Base-by-base conservation (phyloP, 2,888 invertebrate genomes). In the Cerceris rybyensis region DNA sequence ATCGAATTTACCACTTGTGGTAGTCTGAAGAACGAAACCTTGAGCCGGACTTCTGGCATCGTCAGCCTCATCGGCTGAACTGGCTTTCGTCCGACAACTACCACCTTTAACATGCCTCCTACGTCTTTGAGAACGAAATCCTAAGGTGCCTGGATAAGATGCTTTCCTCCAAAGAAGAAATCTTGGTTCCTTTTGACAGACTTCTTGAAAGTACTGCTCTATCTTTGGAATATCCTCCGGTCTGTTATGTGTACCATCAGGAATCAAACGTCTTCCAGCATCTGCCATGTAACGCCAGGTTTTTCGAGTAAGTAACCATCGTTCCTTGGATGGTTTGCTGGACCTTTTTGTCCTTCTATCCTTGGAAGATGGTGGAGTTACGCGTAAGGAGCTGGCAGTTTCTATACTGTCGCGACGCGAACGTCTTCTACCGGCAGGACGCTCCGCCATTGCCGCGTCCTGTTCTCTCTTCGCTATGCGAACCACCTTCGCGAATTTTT, bases 261-360 rank as follows among this genome's bases (percentile, higher is more conserved):
- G 97, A 72, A 97, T 95, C 65, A 98, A 94, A 89, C 96, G 96
- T 75, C 96, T 95, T 58, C 97, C 97, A 43, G 97, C 97, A 87
- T 97, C 97, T n/a, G 97, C 95, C 97, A 98, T 98, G 92, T 97
- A 97, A 87, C 97, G 94, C 97, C 97, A 97, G 61, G 97, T 97
- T 93, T 98, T 97, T 75, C 97, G 94, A 58, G 97, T 97, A 75
- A 97, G 94, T 76, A 97, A 94, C 97, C 97, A 98, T 92, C 97
- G 94, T 92, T 97, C 97, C 90, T 96, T 96, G 65, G 92, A 90
- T 0, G 94, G 94, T 78, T 94, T 94, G 90, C 94, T 94, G 87
- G 94, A 93, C 65, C 94, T 93, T 85, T 94, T 94, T 74, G 94
- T 93, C 87, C 94, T 93, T 63, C 94, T 94, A 78, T 94, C 95